A percentile compares a stretch with the other conserved stretches of the same genome.
Evolutionary conservation across 2,888 invertebrate species (phyloP).

Genomic region (Drosophila melanosoma): DNA sequence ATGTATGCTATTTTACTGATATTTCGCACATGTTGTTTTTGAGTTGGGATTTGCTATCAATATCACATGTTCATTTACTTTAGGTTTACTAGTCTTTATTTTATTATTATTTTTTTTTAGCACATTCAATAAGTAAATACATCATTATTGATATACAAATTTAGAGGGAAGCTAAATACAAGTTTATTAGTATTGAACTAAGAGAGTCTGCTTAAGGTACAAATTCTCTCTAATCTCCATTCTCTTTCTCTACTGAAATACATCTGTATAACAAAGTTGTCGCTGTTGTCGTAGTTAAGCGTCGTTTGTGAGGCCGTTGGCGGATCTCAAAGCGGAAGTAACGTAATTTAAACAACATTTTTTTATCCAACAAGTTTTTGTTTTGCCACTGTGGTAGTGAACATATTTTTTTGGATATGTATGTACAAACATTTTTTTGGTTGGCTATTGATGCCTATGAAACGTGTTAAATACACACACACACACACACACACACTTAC

Average conservation of each 20-base stretch:
- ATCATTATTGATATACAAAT: neutral
- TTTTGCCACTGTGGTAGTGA: constrained; percentile 23
- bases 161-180: neutral
- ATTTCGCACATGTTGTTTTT: constrained; percentile 31
- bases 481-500: constrained; percentile 20
- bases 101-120: neutral
- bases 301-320: constrained; percentile 20
- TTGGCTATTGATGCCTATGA: constrained; percentile 37
- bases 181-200: neutral
- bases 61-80: constrained; percentile 9
- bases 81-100: neutral
- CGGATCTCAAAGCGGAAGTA: constrained; percentile 58
- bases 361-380: constrained; percentile 31
- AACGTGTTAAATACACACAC: constrained; percentile 44
- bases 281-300: neutral
- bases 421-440: constrained; percentile 37
- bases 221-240: neutral
- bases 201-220: neutral
- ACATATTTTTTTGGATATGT: constrained; percentile 16
- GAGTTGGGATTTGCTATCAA: constrained; percentile 11
- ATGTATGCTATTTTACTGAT: constrained; percentile 9
- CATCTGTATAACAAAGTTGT: constrained; percentile 16
- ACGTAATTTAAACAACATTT: constrained; percentile 52
- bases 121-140: neutral
- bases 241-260: constrained; percentile 1